Evolutionary conservation across 2,797 vertebrate genomes (phyloP), one percentile per base, ranked within the genome.

Genomic region (Phrynocephalus guinanensis): DNA sequence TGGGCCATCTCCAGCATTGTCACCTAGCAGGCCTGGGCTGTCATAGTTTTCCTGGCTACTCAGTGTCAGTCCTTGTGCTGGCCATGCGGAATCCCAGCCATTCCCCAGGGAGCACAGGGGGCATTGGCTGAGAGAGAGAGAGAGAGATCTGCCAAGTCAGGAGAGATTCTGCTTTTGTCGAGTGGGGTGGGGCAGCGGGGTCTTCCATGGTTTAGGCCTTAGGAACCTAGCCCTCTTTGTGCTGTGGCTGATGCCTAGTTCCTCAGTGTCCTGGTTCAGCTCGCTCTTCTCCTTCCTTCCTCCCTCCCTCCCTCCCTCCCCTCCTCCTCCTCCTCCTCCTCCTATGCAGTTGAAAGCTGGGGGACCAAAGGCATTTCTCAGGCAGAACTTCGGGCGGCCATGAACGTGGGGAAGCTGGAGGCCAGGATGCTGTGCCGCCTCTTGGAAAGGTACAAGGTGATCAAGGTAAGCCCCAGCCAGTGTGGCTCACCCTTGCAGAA

Each of bases 331-430:
- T 6, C 66, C 3, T 63, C 22, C 13, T 71, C 9, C 20, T 66
- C 3, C 28, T 48, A 28, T 13, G 79, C 94, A 99, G 99, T 99
- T 84, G 96, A 98, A 91, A 97, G 97, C 81, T 96, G 96, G 79
- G 98, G 98, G 82, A 96, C 98, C 1, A 98, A 96, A 93, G 99
- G 99, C 80, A 97, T 98, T 90, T 96, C 98, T 30, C 97, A 98
- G 93, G 95, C 96, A 1, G 96, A 95, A 26, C 94, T 99, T 70
- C 94, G 96, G 16, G 87, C 92, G n/a, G 97, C 95, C 18, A 97
- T 99, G 97, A 98, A 98, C 0, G 90, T 99, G n/a, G 98, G 98
- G 1, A 98, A 97, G 83, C 97, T 99, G 90, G 99, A 99, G 94
- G 96, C 97, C 1, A 97, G 99, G 16, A 99, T 99, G 98, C 89